Percentiles rank a stretch among this genome's conserved stretches.
Conservation (phyloP, 2,113 vertebrate species). For the Tiliqua scincoides region DNA sequence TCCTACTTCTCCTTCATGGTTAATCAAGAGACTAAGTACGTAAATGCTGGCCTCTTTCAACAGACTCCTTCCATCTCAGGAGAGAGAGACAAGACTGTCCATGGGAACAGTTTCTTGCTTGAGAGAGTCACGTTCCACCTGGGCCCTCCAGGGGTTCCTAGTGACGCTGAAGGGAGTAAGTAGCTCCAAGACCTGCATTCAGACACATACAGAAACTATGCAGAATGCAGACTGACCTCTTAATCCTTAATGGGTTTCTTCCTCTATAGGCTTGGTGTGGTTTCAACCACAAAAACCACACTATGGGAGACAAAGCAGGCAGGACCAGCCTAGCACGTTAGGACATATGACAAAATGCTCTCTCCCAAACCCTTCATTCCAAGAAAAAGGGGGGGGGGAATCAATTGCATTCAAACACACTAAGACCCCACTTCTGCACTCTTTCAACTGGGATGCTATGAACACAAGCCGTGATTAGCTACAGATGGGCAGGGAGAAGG, state of each 20-base stretch:
- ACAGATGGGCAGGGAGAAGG: not conserved
- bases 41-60: not conserved
- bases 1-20: not conserved
- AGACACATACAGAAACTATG: constrained; percentile 29
- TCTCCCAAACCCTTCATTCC: constrained; percentile 18
- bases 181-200: constrained; percentile 13
- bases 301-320: constrained; percentile 10
- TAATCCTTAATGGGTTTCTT: not conserved
- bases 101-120: constrained; percentile 2
- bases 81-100: not conserved
- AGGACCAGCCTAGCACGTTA: not conserved
- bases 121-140: constrained; percentile 20
- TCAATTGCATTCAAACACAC: not conserved
- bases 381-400: not conserved
- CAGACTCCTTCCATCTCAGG: not conserved
- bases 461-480: not conserved
- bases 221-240: not conserved
- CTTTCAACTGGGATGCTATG: not conserved
- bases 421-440: not conserved
- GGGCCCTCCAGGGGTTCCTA: constrained; percentile 27
- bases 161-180: not conserved
- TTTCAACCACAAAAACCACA: constrained; percentile 23
- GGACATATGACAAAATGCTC: not conserved
- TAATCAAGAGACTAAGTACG: not conserved
- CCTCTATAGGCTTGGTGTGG: accelerated